Base-by-base conservation (phyloP, 2,888 invertebrate species). In the Hydropsyche betteni region DNA sequence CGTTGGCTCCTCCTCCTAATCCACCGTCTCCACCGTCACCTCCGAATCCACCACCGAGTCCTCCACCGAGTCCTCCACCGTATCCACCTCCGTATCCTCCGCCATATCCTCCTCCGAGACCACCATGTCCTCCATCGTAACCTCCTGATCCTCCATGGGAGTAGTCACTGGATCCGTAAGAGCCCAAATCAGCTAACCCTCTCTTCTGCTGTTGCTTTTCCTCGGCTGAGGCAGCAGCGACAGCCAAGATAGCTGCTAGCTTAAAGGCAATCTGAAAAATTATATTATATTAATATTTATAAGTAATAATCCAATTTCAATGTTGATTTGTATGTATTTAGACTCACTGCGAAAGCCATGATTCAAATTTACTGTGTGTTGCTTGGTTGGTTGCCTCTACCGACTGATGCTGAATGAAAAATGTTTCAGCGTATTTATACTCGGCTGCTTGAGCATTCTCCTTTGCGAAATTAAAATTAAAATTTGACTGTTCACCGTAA, bases 191-290 rank as follows among this genome's bases (percentile, higher is more conserved):
- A 8, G 12, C 12, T 16, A 72, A 12, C 14, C 72, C 72, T 58
- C 72, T 53, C 50, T 72, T 72, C 12, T 72, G 58, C 38, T 72
- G 72, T 33, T 58, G 58, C 61, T 72, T 55, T 34, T 72, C 72
- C 8, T 33, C 55, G 7, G 72, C 33, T 12, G 72, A 50, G 36
- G 76, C 75, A 5, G 50, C 50, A 8, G 61, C 70, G 5, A 74
- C 44, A 36, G 69, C 68, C 71, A 72, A 14, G 16, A 74, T n/a
- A 36, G 53, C 69, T 50, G 69, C 38, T 69, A 69, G 61, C 33
- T 61, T 61, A 5, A 61, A 61, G 16, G 61, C 61, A 10, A 61
- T 61, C 61, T 61, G 10, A 61, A 61, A 12, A 61, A 61, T 14
- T 24, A 24, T 61, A 61, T 14, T 7, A 61, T 16, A 61, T 61